phyloP scores from a whole-genome alignment of 2,113 vertebrate genomes.

The Petroica traversi region DNA sequence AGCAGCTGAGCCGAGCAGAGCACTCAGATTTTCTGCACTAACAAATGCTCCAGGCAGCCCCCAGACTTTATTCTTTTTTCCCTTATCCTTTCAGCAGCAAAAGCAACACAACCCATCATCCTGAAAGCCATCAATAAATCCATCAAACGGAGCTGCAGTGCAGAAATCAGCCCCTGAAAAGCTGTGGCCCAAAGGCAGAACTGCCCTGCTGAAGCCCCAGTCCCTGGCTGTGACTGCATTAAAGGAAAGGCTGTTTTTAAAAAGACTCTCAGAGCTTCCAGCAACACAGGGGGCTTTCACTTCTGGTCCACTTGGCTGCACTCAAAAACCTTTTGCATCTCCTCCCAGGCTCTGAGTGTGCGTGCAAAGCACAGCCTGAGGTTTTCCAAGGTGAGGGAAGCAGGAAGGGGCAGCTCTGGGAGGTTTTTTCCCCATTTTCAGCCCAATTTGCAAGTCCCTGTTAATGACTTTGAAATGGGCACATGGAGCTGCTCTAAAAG shows the following conservation, averaged over 20 bases:
- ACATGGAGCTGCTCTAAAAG: background rate
- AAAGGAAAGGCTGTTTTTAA: background rate
- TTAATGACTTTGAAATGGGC: background rate
- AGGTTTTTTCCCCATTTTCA: background rate
- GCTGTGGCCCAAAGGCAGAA: background rate
- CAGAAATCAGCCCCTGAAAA: background rate
- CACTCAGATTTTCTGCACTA: background rate
- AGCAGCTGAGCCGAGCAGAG: background rate
- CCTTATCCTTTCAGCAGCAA: background rate
- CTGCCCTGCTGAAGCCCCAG: background rate
- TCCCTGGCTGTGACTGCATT: background rate
- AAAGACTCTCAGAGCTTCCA: background rate
- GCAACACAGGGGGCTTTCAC: background rate
- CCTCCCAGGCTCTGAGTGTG: background rate
- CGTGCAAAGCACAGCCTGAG: background rate
- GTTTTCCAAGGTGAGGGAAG: background rate
- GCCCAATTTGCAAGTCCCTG: background rate
- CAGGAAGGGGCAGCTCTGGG: background rate
- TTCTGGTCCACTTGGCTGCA: background rate
- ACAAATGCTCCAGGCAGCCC: background rate
- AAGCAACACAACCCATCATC: background rate
- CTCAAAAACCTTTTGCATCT: background rate
- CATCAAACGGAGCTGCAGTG: background rate
- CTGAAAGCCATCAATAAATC: background rate
- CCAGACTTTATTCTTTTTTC: background rate